phyloP scores from a whole-genome alignment of 2,797 vertebrate genomes.

The Poecilia wingei region DNA sequence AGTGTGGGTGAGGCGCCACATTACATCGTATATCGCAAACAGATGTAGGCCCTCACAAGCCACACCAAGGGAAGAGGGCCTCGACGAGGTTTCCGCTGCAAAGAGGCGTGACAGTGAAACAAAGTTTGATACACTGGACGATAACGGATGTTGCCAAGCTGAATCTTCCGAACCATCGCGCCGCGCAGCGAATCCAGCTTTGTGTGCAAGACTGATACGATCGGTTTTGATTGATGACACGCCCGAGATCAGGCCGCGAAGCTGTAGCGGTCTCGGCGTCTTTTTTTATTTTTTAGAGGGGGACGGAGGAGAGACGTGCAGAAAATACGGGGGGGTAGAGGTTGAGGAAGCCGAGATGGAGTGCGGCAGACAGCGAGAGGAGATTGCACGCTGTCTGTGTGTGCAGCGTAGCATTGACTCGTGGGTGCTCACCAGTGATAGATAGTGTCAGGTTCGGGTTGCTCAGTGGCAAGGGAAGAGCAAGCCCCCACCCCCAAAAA shows the following conservation, averaged over 20 bases:
- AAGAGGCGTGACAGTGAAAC: conserved; percentile 49
- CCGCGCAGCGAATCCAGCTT: conserved; percentile 59
- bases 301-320: conserved; percentile 67
- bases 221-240: conserved; percentile 73
- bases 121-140: conserved; percentile 66
- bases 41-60: conserved; percentile 69
- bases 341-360: conserved; percentile 71
- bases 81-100: conserved; percentile 35
- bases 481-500: conserved; percentile 49
- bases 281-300: conserved; percentile 26
- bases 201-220: conserved; percentile 64
- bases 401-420: conserved; percentile 78
- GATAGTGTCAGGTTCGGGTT: conserved; percentile 79
- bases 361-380: conserved; percentile 74
- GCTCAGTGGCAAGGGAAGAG: conserved; percentile 64
- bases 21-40: conserved; percentile 75
- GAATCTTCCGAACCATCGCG: conserved; percentile 62
- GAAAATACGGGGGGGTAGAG: conserved; percentile 47
- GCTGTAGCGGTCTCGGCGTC: conserved; percentile 30
- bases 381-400: conserved; percentile 73
- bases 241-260: conserved; percentile 22
- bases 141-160: conserved; percentile 48
- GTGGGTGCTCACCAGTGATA: conserved; percentile 77
- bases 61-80: conserved; percentile 47
- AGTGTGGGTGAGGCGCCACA: conserved; percentile 66